A percentile compares a stretch with the other conserved stretches of the same genome.
Evolutionary conservation across 1,140 invertebrate species (phyloP).

Genomic region (Drosophila pseudoananassae): DNA sequence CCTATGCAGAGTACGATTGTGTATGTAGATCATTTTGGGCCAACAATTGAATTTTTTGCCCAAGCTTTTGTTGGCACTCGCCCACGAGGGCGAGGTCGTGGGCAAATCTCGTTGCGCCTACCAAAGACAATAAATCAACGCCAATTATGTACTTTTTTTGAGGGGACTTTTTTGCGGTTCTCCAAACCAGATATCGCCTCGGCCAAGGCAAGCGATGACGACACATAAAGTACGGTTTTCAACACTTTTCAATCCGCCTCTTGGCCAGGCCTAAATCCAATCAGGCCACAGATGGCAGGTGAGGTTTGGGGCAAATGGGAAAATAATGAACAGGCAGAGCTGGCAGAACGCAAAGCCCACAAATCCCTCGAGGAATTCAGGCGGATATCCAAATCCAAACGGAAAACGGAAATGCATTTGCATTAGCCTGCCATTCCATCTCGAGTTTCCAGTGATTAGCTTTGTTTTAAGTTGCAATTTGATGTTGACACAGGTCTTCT

Average conservation of each 20-base stretch:
- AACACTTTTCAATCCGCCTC: slow-evolving; percentile 66
- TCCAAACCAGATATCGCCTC: slow-evolving; percentile 5
- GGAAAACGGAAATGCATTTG: slow-evolving; percentile 40
- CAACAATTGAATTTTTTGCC: slow-evolving; percentile 68
- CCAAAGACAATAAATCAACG: slow-evolving; percentile 77
- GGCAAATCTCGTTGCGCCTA: slow-evolving; percentile 52
- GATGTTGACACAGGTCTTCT: slow-evolving; percentile 43
- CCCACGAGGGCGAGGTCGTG: slow-evolving; percentile 21
- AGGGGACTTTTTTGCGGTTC: slow-evolving; percentile 3
- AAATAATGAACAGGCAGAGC: slow-evolving; percentile 55
- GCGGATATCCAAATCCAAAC: slow-evolving; percentile 30
- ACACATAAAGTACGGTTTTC: slow-evolving; percentile 60
- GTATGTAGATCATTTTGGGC: slow-evolving; percentile 18
- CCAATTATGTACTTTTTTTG: slow-evolving; percentile 58
- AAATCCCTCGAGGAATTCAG: slow-evolving; percentile 25
- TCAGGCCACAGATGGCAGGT: slow-evolving; percentile 8
- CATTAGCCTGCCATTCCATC: slow-evolving; percentile 1
- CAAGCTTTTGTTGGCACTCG: slow-evolving; percentile 21
- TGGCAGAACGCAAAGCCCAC: slow-evolving; percentile 27
- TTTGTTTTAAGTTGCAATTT: slow-evolving; percentile 9
- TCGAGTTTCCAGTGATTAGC: slow-evolving; percentile 11
- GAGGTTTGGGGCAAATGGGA: slow-evolving; percentile 25
- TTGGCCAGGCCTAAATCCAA: slow-evolving; percentile 31
- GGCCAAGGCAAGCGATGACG: slow-evolving; percentile 41
- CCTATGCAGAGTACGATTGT: background rate